Percentiles rank a stretch among this genome's conserved stretches.
phyloP scores from a whole-genome alignment of 2,888 invertebrate genomes.

The Heliconius ethilla region DNA sequence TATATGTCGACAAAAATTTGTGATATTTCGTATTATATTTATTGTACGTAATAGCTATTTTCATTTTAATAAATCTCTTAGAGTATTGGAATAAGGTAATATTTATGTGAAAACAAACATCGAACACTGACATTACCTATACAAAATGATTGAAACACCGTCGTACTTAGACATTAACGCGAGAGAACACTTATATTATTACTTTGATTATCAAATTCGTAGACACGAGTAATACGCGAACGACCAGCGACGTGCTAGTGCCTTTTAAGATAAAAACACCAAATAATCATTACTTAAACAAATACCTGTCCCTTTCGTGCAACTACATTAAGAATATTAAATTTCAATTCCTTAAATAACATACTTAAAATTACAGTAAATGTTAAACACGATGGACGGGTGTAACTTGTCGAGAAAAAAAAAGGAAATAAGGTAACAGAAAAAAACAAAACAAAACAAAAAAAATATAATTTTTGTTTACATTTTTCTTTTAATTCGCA shows the following conservation, averaged over 20 bases:
- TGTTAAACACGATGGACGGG: conserved; percentile 81
- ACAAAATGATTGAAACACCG: conserved; percentile 15
- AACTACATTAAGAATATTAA: conserved; percentile 69
- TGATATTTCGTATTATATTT: conserved; percentile 1
- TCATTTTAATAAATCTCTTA: neutral
- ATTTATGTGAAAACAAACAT: conserved; percentile 8
- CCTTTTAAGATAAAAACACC: conserved; percentile 75
- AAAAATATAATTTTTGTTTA: conserved; percentile 75
- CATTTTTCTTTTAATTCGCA: conserved; percentile 80
- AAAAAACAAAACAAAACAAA: conserved; percentile 68
- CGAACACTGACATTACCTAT: conserved; percentile 41
- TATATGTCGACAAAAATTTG: neutral
- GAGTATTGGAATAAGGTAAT: conserved; percentile 1
- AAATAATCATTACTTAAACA: conserved; percentile 65
- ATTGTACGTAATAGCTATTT: conserved; percentile 11
- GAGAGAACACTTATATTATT: conserved; percentile 59
- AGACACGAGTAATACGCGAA: conserved; percentile 52
- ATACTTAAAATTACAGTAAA: conserved; percentile 77
- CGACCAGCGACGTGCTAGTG: conserved; percentile 60
- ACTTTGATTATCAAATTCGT: conserved; percentile 72
- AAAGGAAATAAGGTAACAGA: conserved; percentile 49
- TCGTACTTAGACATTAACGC: conserved; percentile 64
- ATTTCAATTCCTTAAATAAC: conserved; percentile 74
- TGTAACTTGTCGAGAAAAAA: conserved; percentile 76
- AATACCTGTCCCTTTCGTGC: conserved; percentile 72